These are phyloP conservation scores for Heterodera schachtii DNA, from an alignment of 1,140 invertebrate genomes.

Conservation along the genomic window DNA sequence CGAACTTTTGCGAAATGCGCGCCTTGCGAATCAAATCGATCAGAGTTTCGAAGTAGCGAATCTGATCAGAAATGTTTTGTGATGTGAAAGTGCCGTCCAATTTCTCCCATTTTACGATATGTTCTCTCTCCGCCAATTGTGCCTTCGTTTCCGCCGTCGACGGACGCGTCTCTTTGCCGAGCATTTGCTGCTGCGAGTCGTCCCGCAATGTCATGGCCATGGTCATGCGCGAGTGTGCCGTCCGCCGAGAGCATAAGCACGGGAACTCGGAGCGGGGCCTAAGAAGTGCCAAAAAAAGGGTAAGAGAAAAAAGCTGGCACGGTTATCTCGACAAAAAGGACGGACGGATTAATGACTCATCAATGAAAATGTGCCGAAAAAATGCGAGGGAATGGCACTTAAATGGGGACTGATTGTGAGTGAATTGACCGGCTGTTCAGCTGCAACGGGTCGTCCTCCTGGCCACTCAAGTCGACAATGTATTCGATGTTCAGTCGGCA, in stretches of 20 bases:
- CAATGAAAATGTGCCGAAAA: no score
- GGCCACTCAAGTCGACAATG: constrained; percentile 52
- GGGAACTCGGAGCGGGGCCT: constrained; percentile 47
- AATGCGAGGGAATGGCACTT: no score
- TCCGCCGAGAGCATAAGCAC: constrained; percentile 47
- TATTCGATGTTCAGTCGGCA: constrained; percentile 55
- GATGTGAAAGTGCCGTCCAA: no score
- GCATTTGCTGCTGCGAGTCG: constrained; percentile 33
- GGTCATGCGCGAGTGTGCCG: constrained; percentile 54
- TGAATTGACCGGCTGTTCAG: constrained; percentile 13
- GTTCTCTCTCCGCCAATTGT: constrained; percentile 35
- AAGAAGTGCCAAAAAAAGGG: no score
- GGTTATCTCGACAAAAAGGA: no score
- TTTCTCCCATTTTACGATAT: constrained; percentile 31
- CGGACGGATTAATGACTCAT: no score
- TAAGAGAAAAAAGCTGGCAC: no score
- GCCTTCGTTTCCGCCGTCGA: constrained; percentile 23
- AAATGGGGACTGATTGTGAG: no score
- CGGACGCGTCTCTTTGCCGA: background rate
- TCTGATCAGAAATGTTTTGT: no score
- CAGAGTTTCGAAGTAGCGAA: constrained; percentile 49
- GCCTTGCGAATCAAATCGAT: constrained; percentile 57
- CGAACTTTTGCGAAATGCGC: constrained; percentile 45
- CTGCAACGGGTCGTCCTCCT: constrained; percentile 42
- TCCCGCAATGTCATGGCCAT: constrained; percentile 49